Evolutionary conservation across 1,140 invertebrate species (phyloP), one percentile per base, ranked within the genome.

Genomic region (Drosophila auraria): DNA sequence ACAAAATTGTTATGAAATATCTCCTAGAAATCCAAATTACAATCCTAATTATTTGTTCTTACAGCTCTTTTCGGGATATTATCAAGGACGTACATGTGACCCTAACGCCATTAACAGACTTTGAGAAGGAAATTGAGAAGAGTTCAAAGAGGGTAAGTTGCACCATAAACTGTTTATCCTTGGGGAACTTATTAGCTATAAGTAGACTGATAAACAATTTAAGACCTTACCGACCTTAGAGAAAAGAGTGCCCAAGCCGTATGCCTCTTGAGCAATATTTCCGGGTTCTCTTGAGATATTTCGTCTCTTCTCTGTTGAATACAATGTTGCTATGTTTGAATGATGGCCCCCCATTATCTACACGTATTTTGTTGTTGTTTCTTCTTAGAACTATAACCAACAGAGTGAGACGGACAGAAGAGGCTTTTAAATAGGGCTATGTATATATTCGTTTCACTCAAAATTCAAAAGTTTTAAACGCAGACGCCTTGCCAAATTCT

Each of bases 61-160:
- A 1, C 49, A 92, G 91, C 59, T 72, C 80, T 44, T 91, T 87
- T 80, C 87, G 91, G 44, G 92, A 87, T 74, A 77, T 92, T 53
- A 91, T 92, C 30, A 93, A 93, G 74, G 92, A 93, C 69, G 82
- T 92, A 38, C 89, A 90, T 36, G 92, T 93, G 7, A 78, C 92
- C 6, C 60, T 93, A 47, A 92, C 92, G 20, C 87, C 92, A 17
- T 61, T 92, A 50, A 83, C 91, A 9, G 92, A 93, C 63, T 92
- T 92, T 68, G 92, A 93, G 42, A 91, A 89, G 70, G 92, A 93
- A 87, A 92, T 91, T 44, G 92, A 93, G 64, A 93, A 92, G 58
- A 91, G 81, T 64, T 91, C 92, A 7, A 93, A 93, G 38, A 82
- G 89, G 83, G 92, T 93, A 66, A 91, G 91, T 92, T 56, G 17